Evolutionary conservation across 2,113 vertebrate species (phyloP).

Genomic region (Corydoras sp.): DNA sequence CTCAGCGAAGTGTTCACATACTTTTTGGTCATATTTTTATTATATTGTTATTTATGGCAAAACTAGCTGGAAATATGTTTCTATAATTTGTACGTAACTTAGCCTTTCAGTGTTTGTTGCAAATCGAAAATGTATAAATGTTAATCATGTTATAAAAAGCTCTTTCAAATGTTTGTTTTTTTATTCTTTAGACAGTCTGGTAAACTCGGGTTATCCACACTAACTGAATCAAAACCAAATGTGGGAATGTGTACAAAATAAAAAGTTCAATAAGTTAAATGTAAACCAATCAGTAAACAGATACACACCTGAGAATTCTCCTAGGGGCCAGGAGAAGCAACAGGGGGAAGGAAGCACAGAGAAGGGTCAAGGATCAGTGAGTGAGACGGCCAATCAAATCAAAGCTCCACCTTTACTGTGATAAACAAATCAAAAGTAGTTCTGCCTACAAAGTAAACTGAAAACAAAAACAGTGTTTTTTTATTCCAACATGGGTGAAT

Average conservation of each 20-base stretch:
- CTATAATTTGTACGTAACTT: no score
- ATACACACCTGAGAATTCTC: conserved; percentile 99
- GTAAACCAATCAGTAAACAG: conserved; percentile 58
- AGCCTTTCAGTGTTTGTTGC: no score
- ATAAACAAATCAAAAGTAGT: conserved; percentile 44
- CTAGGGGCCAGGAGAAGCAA: conserved; percentile 85
- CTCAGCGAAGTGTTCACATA: no score
- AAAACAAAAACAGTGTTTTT: conserved; percentile 34
- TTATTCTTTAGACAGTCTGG: no score
- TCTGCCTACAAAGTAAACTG: conserved; percentile 46
- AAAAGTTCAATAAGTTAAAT: conserved; percentile 36
- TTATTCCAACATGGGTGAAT: conserved; percentile 2
- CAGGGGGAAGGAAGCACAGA: conserved; percentile 65
- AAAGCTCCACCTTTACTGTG: conserved; percentile 45
- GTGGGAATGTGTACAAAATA: conserved; percentile 52
- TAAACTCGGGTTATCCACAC: no score
- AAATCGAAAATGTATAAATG: no score
- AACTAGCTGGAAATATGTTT: no score
- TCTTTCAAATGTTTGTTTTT: no score
- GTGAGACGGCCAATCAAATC: conserved; percentile 60
- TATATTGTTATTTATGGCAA: no score
- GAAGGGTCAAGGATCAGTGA: conserved; percentile 76
- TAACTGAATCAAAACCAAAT: neutral
- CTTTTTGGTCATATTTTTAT: no score
- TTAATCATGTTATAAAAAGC: no score